phyloP scores from a whole-genome alignment of 2,113 vertebrate genomes.

The Poecile atricapillus region DNA sequence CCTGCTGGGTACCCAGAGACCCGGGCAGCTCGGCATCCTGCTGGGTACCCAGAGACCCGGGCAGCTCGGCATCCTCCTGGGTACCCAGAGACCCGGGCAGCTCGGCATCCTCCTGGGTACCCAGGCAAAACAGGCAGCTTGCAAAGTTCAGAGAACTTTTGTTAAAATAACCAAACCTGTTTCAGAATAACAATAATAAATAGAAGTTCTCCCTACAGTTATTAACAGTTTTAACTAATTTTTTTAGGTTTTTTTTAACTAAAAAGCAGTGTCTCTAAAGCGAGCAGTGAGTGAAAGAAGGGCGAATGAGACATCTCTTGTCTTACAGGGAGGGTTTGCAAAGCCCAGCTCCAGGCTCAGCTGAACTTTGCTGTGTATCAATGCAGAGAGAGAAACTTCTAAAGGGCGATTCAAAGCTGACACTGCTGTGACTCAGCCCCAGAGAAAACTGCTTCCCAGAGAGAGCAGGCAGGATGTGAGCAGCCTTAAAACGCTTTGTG shows the following conservation, averaged over 20 bases:
- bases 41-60: not conserved
- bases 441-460: not conserved
- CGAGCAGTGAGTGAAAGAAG: not conserved
- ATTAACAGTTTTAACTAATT: too few relatives aligned
- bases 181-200: too few relatives aligned
- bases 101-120: too few relatives aligned
- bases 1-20: not conserved
- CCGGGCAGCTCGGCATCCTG: not conserved
- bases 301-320: rapidly evolving
- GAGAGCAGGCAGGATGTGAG: not conserved
- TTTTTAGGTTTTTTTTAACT: too few relatives aligned
- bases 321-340: not conserved
- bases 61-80: not conserved
- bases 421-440: not conserved
- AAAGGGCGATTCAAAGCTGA: not conserved
- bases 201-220: too few relatives aligned
- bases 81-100: not conserved
- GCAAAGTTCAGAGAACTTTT: not conserved
- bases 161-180: not conserved
- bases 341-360: not conserved
- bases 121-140: rapidly evolving
- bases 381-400: not conserved
- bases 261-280: not conserved
- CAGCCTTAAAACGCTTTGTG: not conserved
- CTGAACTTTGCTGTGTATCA: rapidly evolving